Evolutionary conservation across 1,140 invertebrate genomes (phyloP), one percentile per base, ranked within the genome.

Genomic region (Drosophila novamexicana): DNA sequence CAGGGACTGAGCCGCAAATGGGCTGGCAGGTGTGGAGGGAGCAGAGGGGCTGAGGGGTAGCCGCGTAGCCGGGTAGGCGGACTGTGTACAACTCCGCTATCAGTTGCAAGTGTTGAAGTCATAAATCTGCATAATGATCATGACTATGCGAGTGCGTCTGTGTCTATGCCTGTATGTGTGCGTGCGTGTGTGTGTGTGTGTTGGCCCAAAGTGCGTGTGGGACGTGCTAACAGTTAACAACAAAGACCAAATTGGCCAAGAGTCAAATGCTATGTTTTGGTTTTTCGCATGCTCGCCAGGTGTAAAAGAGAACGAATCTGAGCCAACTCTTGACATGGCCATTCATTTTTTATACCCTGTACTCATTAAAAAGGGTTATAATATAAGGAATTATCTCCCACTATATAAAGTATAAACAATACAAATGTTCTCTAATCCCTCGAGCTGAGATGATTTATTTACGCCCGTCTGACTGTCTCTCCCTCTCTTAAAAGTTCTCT

Each of bases 21-120:
- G 29, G 36, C 6, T 10, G 8, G 8, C 3, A 29, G 32, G 4
- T 42, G 7, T 47, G 8, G 40, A 10, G 44, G 39, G 39, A 14
- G 12, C 7, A 44, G 32, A 36, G 40, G 53, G 37, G 18, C 4
- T 16, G 49, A 39, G 34, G 29, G n/a, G 32, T 36, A 49, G 22
- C 4, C 22, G 22, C 22, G 22, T 29, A 29, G 22, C 22, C 22
- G 5, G 39, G 50, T 37, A 14, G 50, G 50, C 50, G 50, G n/a
- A 9, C 7, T 32, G n/a, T 57, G 7, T 32, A 8, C 12, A 50
- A 1, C 3, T 6, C 22, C 49, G 68, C 78, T 79, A 82, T 86
- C 83, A 83, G 66, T 83, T 83, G 68, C 83, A 86, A 83, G 79
- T 88, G 83, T 86, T 82, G 83, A 86, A 88, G 83, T 75, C 83